These are phyloP conservation scores for Rhabdomys dilectus DNA, from an alignment of 2,113 vertebrate genomes.

Conservation along the genomic window DNA sequence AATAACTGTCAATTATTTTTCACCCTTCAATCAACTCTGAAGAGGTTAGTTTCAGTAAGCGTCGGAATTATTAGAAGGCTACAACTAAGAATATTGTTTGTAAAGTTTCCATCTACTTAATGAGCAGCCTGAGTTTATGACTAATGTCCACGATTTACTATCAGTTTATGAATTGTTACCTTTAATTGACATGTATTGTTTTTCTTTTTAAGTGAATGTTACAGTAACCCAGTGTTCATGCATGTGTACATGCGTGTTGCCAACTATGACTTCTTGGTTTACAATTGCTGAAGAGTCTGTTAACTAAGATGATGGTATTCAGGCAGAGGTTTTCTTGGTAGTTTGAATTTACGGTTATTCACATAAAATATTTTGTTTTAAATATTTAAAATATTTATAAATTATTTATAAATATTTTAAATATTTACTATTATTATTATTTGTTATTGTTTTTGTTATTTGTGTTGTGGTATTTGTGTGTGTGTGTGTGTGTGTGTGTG, in stretches of 20 bases:
- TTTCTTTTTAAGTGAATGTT: constrained; percentile 30
- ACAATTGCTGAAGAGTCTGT: not conserved
- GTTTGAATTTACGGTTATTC: constrained; percentile 37
- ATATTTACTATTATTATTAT: not conserved
- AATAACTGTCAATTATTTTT: constrained; percentile 43
- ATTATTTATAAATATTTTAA: constrained; percentile 16
- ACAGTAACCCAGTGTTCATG: not conserved
- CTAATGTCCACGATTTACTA: not conserved
- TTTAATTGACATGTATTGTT: not conserved
- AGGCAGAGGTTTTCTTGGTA: not conserved
- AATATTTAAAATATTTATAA: not conserved
- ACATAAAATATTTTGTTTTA: constrained; percentile 41
- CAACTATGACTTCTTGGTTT: constrained; percentile 37
- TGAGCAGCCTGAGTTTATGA: not conserved
- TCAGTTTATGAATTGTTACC: constrained; percentile 18
- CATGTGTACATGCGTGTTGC: not conserved
- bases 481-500: no score
- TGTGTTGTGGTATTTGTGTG: not conserved
- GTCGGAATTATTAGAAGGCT: not conserved
- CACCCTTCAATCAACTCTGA: not conserved
- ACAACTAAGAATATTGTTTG: not conserved
- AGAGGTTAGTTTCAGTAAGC: constrained; percentile 1
- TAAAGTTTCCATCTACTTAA: not conserved
- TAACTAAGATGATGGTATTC: not conserved
- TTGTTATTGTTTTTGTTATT: not conserved